Conservation (phyloP, 1,140 invertebrate genomes). For the Bombus haemorrhoidalis region DNA sequence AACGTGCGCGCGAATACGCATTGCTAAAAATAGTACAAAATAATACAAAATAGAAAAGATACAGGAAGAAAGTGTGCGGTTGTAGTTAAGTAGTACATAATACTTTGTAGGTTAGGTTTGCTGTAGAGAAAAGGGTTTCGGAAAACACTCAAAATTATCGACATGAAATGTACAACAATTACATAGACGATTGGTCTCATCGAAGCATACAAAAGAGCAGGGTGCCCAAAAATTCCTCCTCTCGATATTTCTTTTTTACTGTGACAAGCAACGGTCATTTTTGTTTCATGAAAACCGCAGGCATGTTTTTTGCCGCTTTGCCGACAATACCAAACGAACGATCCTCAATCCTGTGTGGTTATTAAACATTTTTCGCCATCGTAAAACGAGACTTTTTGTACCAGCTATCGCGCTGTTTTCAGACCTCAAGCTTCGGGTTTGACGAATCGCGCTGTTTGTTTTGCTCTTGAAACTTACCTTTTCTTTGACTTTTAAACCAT, state of each 20-base stretch:
- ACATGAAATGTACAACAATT: neutral
- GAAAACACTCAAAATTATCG: neutral
- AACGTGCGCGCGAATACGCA: too few relatives aligned
- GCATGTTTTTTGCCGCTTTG: neutral
- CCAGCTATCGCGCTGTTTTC: neutral
- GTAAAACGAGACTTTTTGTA: neutral
- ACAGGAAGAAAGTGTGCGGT: neutral
- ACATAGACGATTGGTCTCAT: neutral
- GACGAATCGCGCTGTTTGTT: neutral
- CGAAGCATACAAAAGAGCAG: neutral
- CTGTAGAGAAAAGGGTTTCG: neutral
- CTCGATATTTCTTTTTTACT: neutral
- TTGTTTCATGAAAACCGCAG: neutral
- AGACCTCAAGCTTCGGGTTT: neutral
- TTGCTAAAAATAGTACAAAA: neutral
- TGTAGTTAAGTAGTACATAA: neutral
- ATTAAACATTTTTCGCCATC: neutral
- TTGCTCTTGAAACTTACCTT: constrained; percentile 16
- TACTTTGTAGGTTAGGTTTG: neutral
- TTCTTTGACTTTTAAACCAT: neutral
- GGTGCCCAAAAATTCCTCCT: neutral
- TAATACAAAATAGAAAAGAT: neutral
- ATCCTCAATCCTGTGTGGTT: neutral
- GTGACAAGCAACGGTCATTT: neutral
- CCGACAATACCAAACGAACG: neutral